Percentiles rank a stretch among this genome's conserved stretches.
phyloP scores from a whole-genome alignment of 2,113 vertebrate species.

The Pagrus major region DNA sequence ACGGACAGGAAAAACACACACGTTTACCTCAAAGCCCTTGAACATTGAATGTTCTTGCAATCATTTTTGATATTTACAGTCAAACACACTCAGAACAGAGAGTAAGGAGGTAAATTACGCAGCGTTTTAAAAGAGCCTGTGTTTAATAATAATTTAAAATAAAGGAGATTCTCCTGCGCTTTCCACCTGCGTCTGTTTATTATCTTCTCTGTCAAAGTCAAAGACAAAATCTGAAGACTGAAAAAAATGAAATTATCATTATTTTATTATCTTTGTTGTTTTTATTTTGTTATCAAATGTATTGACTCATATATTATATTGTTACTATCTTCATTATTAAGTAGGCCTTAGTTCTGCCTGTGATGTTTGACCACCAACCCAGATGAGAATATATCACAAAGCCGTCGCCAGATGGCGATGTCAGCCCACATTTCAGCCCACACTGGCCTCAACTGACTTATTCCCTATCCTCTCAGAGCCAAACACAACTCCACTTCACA shows the following conservation, averaged over 20 bases:
- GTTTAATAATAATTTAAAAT: neutral
- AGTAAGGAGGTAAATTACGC: neutral
- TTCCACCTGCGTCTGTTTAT: neutral
- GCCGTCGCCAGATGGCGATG: constrained; percentile 74
- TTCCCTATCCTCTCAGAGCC: neutral
- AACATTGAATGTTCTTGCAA: neutral
- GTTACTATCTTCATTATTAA: neutral
- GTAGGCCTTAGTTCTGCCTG: neutral
- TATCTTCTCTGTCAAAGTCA: neutral
- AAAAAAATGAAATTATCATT: too few species aligned
- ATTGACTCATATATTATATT: too few species aligned
- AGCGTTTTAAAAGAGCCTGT: neutral
- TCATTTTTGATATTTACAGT: neutral
- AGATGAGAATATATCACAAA: constrained; percentile 1
- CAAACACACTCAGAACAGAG: neutral
- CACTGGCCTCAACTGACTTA: neutral
- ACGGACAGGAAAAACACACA: neutral
- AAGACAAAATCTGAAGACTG: too few species aligned
- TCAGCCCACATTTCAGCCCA: constrained; percentile 49
- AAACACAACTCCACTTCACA: neutral
- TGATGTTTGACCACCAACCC: neutral
- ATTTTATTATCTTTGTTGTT: neutral
- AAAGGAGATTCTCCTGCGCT: neutral
- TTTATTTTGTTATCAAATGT: neutral
- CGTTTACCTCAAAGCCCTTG: neutral